Conservation (phyloP, 2,113 vertebrate species). For the Alaudala cheleensis region DNA sequence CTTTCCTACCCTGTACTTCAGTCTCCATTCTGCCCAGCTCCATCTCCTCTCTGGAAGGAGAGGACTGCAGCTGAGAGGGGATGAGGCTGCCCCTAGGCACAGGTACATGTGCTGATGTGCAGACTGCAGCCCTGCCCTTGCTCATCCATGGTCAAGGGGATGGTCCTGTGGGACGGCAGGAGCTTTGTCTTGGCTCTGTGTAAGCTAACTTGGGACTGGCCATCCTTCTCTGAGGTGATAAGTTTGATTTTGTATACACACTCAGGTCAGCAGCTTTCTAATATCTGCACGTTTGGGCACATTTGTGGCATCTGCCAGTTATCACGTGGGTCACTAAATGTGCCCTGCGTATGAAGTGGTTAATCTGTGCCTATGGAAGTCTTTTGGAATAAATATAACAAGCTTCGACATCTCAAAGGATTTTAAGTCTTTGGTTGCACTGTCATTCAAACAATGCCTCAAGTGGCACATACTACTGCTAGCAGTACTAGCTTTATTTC, state of each 20-base stretch:
- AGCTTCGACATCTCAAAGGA: neutral
- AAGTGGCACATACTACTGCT: neutral
- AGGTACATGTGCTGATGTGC: rapidly evolving
- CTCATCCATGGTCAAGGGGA: rapidly evolving
- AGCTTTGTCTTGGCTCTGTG: neutral
- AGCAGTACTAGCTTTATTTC: neutral
- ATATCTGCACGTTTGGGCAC: neutral
- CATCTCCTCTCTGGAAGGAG: neutral
- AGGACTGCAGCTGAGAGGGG: neutral
- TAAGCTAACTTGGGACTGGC: neutral
- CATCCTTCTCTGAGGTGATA: neutral
- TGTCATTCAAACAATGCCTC: neutral
- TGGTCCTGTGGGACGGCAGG: neutral
- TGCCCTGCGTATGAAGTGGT: neutral
- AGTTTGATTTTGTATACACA: neutral
- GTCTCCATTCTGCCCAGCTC: neutral
- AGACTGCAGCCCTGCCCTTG: neutral
- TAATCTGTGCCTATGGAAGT: neutral
- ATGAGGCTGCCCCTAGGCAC: neutral
- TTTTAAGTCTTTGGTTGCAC: neutral
- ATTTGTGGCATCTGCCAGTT: neutral
- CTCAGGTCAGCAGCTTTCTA: neutral
- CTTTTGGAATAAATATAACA: neutral
- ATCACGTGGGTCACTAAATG: neutral
- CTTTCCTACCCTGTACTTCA: neutral